Base-by-base conservation (phyloP, 2,888 invertebrate species). In the Parnassius apollo region DNA sequence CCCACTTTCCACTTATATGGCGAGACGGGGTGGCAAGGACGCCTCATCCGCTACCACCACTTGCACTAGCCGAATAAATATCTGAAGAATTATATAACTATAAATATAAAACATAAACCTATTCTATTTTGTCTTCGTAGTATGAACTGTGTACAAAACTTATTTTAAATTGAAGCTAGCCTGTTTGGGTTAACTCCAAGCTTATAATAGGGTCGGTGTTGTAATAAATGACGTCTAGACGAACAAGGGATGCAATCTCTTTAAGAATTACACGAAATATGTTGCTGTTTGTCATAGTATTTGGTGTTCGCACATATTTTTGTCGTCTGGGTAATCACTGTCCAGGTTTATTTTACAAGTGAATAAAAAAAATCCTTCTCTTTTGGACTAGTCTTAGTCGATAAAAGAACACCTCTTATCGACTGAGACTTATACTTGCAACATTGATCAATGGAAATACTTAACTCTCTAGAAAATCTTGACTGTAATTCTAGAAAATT, bases 1-100 rank as follows among this genome's bases (percentile, higher is more conserved):
- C 83, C 79, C 80, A 81, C 79, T 82, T 84, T 81, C 79, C 77
- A 73, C 78, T 78, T 81, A 80, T 82, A 82, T 76, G 80, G 80
- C 62, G 62, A 61, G 46, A 66, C 77, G 67, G 74, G 74, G 68
- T 71, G 74, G 76, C 78, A 80, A 81, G 81, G 83, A 77, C 79
- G 76, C 67, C 66, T 59, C 59, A 52, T 52, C 59, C 22, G 9
- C 55, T 49, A n/a, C 49, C 42, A 42, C 13, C 57, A 42, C 48
- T 59, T 22, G 13, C 48, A 25, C 48, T 55, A 18, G 42, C 44
- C 42, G n/a, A 49, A 46, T 46, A 22, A 48, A 60, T 9, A 18
- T 42, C 42, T 11, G n/a, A 51, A 25, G 25, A 11, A 46, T 1
- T 46, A 12, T 46, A 12, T 12, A 46, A 46, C 12, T 46, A 8